phyloP scores from a whole-genome alignment of 2,888 invertebrate genomes.

The Formica aserva region DNA sequence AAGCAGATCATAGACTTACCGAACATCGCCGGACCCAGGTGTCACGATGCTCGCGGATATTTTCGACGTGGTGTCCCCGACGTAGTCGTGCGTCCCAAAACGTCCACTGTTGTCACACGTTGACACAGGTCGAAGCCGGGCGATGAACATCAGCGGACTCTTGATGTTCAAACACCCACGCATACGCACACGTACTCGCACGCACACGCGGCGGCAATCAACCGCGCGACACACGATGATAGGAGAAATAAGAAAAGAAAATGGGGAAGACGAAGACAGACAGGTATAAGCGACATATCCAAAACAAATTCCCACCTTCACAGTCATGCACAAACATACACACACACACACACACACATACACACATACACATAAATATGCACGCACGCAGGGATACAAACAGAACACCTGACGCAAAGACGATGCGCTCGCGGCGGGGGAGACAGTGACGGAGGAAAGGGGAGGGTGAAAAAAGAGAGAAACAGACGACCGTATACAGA shows the following conservation, averaged over 20 bases:
- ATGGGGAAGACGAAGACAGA: neutral
- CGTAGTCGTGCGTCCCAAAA: neutral
- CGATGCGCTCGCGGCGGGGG: neutral
- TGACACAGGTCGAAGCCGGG: conserved; percentile 58
- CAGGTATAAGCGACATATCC: conserved; percentile 36
- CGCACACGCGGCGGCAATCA: conserved; percentile 47
- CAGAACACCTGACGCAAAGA: conserved; percentile 51
- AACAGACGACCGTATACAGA: neutral
- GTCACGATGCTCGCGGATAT: conserved; percentile 32
- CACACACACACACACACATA: conserved; percentile 32
- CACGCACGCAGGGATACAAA: conserved; percentile 44
- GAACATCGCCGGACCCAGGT: conserved; percentile 32
- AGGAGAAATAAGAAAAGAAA: neutral
- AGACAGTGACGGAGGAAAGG: neutral
- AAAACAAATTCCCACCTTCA: conserved; percentile 36
- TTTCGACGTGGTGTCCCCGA: conserved; percentile 4
- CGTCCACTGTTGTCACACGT: conserved; percentile 3
- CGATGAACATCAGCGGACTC: conserved; percentile 50
- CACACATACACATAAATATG: conserved; percentile 33
- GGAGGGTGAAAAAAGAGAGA: neutral
- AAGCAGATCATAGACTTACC: conserved; percentile 61
- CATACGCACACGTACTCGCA: conserved; percentile 53
- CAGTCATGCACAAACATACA: conserved; percentile 40
- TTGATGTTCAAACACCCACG: conserved; percentile 69
- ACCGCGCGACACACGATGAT: conserved; percentile 35